Conservation (phyloP, 2,113 vertebrate species). For the Lasiurus borealis region DNA sequence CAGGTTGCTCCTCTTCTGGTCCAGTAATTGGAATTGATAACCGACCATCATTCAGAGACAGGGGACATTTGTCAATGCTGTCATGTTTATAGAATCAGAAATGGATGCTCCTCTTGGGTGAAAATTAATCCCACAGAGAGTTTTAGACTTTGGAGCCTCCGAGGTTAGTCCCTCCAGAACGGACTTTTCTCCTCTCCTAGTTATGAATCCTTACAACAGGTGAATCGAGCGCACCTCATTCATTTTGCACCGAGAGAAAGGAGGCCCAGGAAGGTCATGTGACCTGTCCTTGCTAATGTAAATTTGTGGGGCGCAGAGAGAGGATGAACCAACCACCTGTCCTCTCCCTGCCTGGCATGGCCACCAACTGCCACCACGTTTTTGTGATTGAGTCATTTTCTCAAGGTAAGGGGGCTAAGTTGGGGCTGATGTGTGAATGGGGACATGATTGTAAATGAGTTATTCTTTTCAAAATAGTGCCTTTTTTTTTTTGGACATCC, state of each 20-base stretch:
- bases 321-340: background rate
- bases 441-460: background rate
- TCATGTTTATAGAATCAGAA: background rate
- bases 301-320: background rate
- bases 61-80: conserved; percentile 4
- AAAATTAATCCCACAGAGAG: background rate
- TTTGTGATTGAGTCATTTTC: conserved; percentile 29
- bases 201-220: background rate
- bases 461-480: background rate
- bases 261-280: background rate
- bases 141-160: background rate
- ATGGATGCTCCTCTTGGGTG: background rate
- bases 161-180: background rate
- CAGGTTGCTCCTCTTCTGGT: background rate
- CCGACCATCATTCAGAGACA: background rate
- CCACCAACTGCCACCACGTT: background rate
- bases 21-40: conserved; percentile 37
- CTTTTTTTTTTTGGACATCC: background rate
- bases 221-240: background rate
- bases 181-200: background rate
- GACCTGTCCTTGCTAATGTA: background rate
- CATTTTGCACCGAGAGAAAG: conserved; percentile 29
- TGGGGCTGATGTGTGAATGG: background rate
- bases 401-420: background rate
- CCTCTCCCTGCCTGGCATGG: background rate